These are phyloP conservation scores for Ptyas mucosa DNA, from an alignment of 2,113 vertebrate species.

Conservation along the genomic window DNA sequence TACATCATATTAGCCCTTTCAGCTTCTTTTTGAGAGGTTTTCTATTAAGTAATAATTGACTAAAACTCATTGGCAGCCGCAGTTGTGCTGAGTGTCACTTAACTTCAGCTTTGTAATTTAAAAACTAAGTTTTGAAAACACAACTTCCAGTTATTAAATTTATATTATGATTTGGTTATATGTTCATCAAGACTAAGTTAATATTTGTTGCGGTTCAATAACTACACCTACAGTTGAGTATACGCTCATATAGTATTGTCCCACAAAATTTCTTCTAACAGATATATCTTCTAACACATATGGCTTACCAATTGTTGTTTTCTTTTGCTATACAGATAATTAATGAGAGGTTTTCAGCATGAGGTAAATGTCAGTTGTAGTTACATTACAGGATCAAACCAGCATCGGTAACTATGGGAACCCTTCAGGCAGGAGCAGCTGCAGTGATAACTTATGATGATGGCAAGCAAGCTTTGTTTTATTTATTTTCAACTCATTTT, in stretches of 20 bases:
- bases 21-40: neutral
- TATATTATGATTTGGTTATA: accelerated
- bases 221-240: neutral
- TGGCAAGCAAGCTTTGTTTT: constrained; percentile 24
- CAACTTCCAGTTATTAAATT: accelerated
- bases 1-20: neutral
- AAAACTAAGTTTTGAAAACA: accelerated
- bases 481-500: neutral
- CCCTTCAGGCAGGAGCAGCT: constrained; percentile 17
- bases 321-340: constrained; percentile 21
- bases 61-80: neutral
- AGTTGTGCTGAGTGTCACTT: neutral
- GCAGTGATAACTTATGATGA: constrained; percentile 51
- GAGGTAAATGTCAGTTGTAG: constrained; percentile 52
- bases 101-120: neutral
- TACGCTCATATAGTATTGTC: accelerated
- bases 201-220: accelerated
- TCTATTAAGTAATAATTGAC: neutral
- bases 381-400: constrained; percentile 41
- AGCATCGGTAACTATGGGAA: constrained; percentile 60
- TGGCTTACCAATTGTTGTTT: accelerated
- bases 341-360: constrained; percentile 17
- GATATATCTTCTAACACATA: accelerated
- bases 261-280: neutral
- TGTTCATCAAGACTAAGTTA: accelerated